phyloP scores from a whole-genome alignment of 2,113 vertebrate species.

The Megaptera novaeangliae region DNA sequence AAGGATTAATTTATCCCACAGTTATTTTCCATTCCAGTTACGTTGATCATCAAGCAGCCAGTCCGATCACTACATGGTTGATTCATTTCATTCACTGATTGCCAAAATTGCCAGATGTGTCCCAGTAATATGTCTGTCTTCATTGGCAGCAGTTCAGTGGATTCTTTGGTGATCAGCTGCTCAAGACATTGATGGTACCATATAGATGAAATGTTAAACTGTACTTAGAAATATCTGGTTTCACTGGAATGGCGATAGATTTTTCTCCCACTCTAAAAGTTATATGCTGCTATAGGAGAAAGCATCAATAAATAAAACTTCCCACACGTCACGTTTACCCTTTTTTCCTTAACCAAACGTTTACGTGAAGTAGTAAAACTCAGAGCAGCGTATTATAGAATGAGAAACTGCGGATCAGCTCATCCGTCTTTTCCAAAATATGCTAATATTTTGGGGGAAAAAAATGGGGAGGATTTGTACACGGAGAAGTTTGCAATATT shows the following conservation, averaged over 20 bases:
- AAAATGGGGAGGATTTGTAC: not conserved
- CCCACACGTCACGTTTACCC: not conserved
- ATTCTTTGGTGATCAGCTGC: not conserved
- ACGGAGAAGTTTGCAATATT: not conserved
- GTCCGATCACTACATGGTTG: not conserved
- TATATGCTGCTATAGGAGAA: not conserved
- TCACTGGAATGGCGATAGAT: not conserved
- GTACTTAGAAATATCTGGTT: not conserved
- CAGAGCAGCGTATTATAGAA: not conserved
- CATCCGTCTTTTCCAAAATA: not conserved
- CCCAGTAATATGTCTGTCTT: not conserved
- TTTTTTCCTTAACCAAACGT: not conserved
- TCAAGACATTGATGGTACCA: not conserved
- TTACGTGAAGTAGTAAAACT: slow-evolving; percentile 22
- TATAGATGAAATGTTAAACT: not conserved
- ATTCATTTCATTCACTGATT: slow-evolving; percentile 55
- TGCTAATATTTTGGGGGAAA: not conserved
- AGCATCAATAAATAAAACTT: not conserved
- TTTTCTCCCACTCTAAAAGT: not conserved
- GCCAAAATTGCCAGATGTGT: slow-evolving; percentile 48
- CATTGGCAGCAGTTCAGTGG: not conserved
- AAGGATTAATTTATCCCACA: not conserved
- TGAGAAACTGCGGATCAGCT: not conserved
- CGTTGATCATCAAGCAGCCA: not conserved
- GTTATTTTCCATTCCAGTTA: not conserved